Conservation (phyloP, 1,140 invertebrate species). For the Gonatopus flavifemur region DNA sequence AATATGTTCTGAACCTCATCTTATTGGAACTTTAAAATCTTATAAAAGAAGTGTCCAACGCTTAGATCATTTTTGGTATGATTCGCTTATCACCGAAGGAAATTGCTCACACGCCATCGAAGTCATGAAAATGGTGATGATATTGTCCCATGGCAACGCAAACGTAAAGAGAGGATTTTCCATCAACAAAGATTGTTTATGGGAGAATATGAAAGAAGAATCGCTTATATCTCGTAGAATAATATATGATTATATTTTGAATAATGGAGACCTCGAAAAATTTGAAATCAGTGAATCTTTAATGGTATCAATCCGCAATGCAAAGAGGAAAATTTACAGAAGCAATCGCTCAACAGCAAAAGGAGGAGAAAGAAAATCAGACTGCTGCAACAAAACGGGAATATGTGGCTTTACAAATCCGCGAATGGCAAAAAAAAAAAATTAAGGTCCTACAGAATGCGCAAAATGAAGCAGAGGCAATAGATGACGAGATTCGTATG, state of each 20-base stretch:
- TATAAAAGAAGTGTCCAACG: conserved; percentile 11
- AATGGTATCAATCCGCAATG: conserved; percentile 12
- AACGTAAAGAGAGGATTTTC: conserved; percentile 21
- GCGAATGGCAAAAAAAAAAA: too few species aligned
- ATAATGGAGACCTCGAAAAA: conserved; percentile 10
- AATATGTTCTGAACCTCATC: not conserved
- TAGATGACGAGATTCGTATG: too few species aligned
- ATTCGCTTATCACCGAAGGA: conserved; percentile 3
- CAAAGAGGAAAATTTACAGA: conserved; percentile 12
- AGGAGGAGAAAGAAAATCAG: not conserved
- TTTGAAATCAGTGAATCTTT: conserved; percentile 12
- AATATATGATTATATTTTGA: conserved; percentile 16
- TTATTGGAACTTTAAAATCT: conserved; percentile 6
- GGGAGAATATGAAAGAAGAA: conserved; percentile 18
- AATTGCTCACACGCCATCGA: conserved; percentile 1
- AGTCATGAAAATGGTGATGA: conserved; percentile 15
- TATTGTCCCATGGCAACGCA: conserved; percentile 22
- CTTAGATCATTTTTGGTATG: conserved; percentile 20
- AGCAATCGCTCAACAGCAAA: conserved; percentile 2
- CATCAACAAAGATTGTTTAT: conserved; percentile 18
- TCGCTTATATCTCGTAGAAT: conserved; percentile 15
- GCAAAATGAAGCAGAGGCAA: too few species aligned
- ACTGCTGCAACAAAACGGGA: too few species aligned
- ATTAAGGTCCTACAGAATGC: too few species aligned
- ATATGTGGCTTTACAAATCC: too few species aligned